Evolutionary conservation across 2,113 vertebrate genomes (phyloP).

Genomic region (Gnathochromis pfefferi): DNA sequence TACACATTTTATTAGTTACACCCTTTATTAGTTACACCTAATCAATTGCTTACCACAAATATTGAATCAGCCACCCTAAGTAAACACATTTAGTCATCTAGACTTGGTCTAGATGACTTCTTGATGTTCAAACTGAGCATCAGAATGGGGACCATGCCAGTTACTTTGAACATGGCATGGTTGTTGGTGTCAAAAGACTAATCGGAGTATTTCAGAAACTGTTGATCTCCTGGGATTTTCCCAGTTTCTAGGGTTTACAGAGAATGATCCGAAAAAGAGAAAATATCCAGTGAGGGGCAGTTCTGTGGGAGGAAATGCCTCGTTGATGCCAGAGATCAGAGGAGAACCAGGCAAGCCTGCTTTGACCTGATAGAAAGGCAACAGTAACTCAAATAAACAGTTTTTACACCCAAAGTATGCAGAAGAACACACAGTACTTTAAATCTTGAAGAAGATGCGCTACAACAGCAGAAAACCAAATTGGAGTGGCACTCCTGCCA

Average conservation of each 20-base stretch:
- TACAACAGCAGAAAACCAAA: background rate
- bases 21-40: background rate
- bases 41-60: background rate
- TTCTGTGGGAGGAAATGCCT: background rate
- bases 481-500: background rate
- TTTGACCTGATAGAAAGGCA: background rate
- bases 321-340: background rate
- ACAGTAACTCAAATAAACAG: background rate
- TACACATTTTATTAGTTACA: background rate
- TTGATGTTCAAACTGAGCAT: background rate
- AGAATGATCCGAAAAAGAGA: background rate
- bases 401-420: background rate
- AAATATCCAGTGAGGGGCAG: background rate
- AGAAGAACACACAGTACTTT: background rate
- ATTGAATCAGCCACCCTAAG: background rate
- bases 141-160: background rate
- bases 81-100: background rate
- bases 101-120: background rate
- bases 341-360: background rate
- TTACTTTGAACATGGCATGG: background rate
- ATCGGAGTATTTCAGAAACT: background rate
- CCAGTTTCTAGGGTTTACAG: background rate
- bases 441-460: background rate
- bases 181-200: background rate
- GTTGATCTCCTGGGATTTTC: background rate